Evolutionary conservation across 2,113 vertebrate species (phyloP), one percentile per base, ranked within the genome.

Genomic region (Pseudopipra pipra): DNA sequence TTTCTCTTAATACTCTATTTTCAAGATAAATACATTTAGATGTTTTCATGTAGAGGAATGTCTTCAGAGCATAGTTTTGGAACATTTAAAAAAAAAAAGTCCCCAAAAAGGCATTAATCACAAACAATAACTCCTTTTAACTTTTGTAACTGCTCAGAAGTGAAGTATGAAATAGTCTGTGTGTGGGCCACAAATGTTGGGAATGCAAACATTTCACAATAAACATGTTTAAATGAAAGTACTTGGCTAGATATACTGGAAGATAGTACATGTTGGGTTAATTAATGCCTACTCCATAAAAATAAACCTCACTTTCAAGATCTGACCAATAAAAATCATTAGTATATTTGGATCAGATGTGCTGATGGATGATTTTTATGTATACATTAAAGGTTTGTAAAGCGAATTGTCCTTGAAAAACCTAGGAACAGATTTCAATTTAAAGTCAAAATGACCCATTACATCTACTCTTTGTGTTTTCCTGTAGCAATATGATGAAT

Each of bases 191-290:
- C 98, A 98, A 99, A 98, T 98, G 98, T 98, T 98, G 99, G 98
- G 99, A 99, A 99, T 98, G 99, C 99, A 99, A 99, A 99, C 99
- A 99, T 99, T 99, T 99, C 99, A 99, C 99, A 99, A 99, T 99
- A 99, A 99, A 99, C 98, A 99, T 99, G 99, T 99, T 99, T 99
- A 99, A 99, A 99, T 99, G 98, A 98, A 99, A 99, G 98, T 98
- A 98, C 98, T 98, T 98, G 99, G 99, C 99, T 98, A 98, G 99
- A 99, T 99, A 97, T 97, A 94, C 98, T 97, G 98, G 97, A 97
- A 99, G 99, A 99, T 99, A 99, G 98, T 98, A 98, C 99, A 99
- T 99, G 98, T 98, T 98, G 99, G 98, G 98, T 99, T 99, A 99
- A 99, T 99, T 99, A 98, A 99, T 99, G 98, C 98, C 96, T 97